Evolutionary conservation across 1,140 invertebrate genomes (phyloP).

Genomic region (Papilio helenus): DNA sequence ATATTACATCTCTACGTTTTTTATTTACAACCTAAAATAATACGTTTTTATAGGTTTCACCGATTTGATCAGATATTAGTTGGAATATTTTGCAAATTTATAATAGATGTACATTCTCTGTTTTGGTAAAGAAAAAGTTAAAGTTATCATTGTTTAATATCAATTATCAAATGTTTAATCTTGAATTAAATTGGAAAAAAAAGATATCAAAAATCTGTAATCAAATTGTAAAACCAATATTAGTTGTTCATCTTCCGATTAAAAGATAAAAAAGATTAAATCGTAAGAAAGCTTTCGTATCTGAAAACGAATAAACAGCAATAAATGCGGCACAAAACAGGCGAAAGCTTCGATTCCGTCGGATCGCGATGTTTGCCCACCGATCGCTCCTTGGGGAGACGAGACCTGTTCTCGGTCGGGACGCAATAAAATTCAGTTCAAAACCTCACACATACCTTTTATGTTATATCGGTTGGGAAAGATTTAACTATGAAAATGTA

Average conservation of each 20-base stretch:
- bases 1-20: background rate
- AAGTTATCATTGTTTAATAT: too few species aligned
- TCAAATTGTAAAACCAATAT: background rate
- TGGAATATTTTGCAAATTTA: too few species aligned
- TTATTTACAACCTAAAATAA: background rate
- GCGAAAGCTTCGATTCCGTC: constrained; percentile 54
- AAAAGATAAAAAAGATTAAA: background rate
- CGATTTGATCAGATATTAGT: too few species aligned
- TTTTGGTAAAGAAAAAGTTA: too few species aligned
- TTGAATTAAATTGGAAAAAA: too few species aligned
- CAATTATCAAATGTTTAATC: too few species aligned
- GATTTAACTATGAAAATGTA: background rate
- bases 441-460: constrained; percentile 6
- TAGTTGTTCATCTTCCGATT: background rate
- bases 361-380: constrained; percentile 70
- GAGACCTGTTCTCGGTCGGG: constrained; percentile 56
- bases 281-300: background rate
- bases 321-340: constrained; percentile 52
- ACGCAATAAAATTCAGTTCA: constrained; percentile 60
- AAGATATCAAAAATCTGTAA: background rate
- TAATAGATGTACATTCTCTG: too few species aligned
- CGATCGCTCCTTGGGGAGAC: constrained; percentile 69
- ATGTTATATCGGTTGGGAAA: background rate
- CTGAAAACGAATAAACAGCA: constrained; percentile 35
- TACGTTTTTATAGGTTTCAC: background rate